Evolutionary conservation across 2,113 vertebrate species (phyloP).

Genomic region (Catagonus wagneri): DNA sequence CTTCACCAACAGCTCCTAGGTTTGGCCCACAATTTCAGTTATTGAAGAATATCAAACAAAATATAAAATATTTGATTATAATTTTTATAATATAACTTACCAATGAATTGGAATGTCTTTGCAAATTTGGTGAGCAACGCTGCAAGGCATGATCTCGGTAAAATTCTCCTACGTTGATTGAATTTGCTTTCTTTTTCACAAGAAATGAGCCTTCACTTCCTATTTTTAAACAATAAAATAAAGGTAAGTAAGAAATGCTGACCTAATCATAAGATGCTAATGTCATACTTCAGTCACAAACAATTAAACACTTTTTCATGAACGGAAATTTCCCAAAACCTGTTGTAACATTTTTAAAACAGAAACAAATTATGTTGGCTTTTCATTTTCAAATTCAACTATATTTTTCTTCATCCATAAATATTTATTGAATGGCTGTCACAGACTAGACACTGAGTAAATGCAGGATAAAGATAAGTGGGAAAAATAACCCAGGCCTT

Average conservation of each 20-base stretch:
- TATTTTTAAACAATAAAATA: constrained; percentile 76
- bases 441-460: not conserved
- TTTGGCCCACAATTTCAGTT: constrained; percentile 41
- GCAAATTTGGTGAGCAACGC: constrained; percentile 80
- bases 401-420: constrained; percentile 14
- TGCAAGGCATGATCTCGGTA: constrained; percentile 80
- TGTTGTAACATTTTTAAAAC: not conserved
- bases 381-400: constrained; percentile 61
- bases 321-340: not conserved
- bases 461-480: not conserved
- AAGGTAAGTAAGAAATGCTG: not conserved
- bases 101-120: constrained; percentile 90
- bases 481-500: not conserved
- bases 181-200: constrained; percentile 86
- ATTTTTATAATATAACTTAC: constrained; percentile 82
- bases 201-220: constrained; percentile 88
- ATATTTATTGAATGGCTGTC: not conserved
- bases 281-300: not conserved
- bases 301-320: constrained; percentile 43
- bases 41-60: constrained; percentile 6
- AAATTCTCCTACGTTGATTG: constrained; percentile 89
- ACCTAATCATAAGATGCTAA: not conserved
- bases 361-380: constrained; percentile 2
- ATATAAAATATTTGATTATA: not conserved
- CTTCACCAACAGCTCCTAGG: not conserved